phyloP scores from a whole-genome alignment of 2,797 vertebrate species.

The Manis pentadactyla region DNA sequence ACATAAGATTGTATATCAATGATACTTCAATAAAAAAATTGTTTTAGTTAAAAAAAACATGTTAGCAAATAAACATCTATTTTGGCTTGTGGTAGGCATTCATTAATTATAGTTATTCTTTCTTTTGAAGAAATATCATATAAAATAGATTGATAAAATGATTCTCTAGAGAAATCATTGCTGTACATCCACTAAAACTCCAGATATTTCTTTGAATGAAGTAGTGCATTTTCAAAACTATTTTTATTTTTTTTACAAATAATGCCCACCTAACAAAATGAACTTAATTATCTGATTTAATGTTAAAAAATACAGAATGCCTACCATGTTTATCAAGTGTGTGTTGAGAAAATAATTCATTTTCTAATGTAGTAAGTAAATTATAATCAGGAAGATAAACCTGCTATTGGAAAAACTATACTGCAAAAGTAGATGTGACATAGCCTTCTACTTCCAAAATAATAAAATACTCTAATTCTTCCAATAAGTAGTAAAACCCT shows the following conservation, averaged over 20 bases:
- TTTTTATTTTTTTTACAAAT: background rate
- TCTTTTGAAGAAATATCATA: background rate
- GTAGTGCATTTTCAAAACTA: background rate
- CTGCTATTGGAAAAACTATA: background rate
- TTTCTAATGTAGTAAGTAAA: slow-evolving; percentile 13
- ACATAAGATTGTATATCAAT: too few species aligned
- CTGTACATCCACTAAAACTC: background rate
- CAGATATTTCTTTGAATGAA: background rate
- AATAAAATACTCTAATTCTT: background rate
- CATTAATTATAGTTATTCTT: background rate
- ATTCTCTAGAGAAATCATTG: background rate
- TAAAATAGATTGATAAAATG: background rate
- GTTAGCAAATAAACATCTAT: background rate
- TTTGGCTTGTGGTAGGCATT: background rate
- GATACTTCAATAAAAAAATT: background rate
- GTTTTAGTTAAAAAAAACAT: background rate
- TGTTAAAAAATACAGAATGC: slow-evolving; percentile 1
- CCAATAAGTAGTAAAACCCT: background rate
- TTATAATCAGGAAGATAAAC: background rate
- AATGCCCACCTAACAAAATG: background rate
- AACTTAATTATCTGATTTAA: background rate
- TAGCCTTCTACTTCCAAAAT: background rate
- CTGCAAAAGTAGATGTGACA: background rate
- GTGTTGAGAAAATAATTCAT: background rate
- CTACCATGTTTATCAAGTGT: background rate